Conservation (phyloP, 2,797 vertebrate species). For the Lacerta agilis region DNA sequence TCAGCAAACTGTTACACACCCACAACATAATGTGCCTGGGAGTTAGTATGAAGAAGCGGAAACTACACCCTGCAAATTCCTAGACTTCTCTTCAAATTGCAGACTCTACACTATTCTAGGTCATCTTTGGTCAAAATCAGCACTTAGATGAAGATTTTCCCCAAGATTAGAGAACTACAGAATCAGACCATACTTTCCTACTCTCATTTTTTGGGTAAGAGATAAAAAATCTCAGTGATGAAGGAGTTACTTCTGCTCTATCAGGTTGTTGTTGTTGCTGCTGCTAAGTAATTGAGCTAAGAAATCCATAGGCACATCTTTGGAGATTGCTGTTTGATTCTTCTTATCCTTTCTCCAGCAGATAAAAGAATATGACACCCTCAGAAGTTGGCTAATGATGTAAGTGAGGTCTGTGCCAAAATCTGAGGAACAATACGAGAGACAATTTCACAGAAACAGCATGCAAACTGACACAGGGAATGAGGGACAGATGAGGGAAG, state of each 20-base stretch:
- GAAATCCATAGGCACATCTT: conserved; percentile 49
- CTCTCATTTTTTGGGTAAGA: background rate
- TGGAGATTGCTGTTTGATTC: conserved; percentile 43
- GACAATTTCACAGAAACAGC: conserved; percentile 26
- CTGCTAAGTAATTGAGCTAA: conserved; percentile 41
- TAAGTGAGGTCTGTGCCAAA: conserved; percentile 5
- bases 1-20: background rate
- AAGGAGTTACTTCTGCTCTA: conserved; percentile 29
- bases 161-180: background rate
- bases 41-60: background rate
- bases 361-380: conserved; percentile 13
- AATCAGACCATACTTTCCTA: background rate
- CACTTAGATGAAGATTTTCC: background rate
- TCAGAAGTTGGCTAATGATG: conserved; percentile 39
- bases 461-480: background rate
- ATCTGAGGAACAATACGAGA: conserved; percentile 12
- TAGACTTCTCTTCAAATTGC: background rate
- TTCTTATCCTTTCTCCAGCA: conserved; percentile 32
- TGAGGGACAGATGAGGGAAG: background rate
- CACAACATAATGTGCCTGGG: background rate
- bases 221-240: background rate
- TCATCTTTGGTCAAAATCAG: background rate
- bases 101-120: background rate
- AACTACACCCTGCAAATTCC: background rate
- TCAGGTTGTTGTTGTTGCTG: conserved; percentile 44